A percentile compares a stretch with the other conserved stretches of the same genome.
Evolutionary conservation across 2,888 invertebrate genomes (phyloP).

Genomic region (Caenorhabditis virilis): DNA sequence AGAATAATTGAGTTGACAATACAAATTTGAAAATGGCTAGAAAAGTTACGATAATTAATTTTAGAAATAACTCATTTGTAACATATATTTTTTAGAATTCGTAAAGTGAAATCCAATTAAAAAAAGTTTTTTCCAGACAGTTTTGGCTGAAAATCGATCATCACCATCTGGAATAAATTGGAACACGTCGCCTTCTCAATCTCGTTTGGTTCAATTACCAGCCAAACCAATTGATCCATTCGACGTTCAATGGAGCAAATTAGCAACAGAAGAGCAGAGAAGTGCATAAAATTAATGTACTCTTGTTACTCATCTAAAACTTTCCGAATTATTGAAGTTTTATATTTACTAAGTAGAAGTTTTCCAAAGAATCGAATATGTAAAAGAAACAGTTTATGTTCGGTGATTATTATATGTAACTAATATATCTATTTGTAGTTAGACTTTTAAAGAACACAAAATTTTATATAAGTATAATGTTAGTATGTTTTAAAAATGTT

Average conservation of each 20-base stretch:
- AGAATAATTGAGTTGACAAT: too few relatives aligned
- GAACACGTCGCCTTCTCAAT: slow-evolving; percentile 28
- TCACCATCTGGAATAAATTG: slow-evolving; percentile 34
- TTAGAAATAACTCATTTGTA: too few relatives aligned
- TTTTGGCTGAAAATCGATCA: slow-evolving; percentile 8
- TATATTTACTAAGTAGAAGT: too few relatives aligned
- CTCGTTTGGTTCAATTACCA: slow-evolving; percentile 10
- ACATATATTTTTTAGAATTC: neutral
- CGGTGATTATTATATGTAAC: too few relatives aligned
- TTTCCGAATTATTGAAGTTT: neutral
- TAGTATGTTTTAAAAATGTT: too few relatives aligned
- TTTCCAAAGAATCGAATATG: too few relatives aligned
- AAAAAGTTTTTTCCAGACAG: neutral
- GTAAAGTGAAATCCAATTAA: neutral
- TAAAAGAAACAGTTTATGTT: too few relatives aligned
- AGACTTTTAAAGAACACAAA: too few relatives aligned
- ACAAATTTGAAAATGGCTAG: too few relatives aligned
- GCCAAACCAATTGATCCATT: slow-evolving; percentile 58
- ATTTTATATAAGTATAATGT: too few relatives aligned
- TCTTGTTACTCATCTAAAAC: neutral
- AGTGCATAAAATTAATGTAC: neutral
- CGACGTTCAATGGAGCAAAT: slow-evolving; percentile 62
- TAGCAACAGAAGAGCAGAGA: slow-evolving; percentile 3
- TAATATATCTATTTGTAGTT: too few relatives aligned
- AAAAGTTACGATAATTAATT: too few relatives aligned